Evolutionary conservation across 1,140 invertebrate genomes (phyloP).

Genomic region (Drosophila persimilis): DNA sequence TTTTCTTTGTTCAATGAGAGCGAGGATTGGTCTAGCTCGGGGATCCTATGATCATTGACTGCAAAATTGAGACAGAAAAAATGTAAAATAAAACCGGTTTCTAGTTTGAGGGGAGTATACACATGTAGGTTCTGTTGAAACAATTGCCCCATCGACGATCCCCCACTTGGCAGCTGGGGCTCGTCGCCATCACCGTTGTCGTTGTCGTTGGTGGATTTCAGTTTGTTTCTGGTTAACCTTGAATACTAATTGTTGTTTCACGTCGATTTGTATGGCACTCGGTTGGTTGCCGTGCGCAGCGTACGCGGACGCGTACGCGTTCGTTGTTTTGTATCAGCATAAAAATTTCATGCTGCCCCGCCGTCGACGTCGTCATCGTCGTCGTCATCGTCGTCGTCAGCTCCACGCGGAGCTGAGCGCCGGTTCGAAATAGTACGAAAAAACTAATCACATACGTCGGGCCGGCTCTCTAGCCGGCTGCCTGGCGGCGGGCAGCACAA

Average conservation of each 20-base stretch:
- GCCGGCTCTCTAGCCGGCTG: constrained; percentile 67
- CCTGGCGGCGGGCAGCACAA: constrained; percentile 27
- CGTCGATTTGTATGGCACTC: constrained; percentile 73
- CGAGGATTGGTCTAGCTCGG: no score
- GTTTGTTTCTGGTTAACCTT: constrained; percentile 78
- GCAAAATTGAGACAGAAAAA: constrained; percentile 1
- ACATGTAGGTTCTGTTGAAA: constrained; percentile 28
- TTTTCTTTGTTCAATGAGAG: no score
- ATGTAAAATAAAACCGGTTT: constrained; percentile 24
- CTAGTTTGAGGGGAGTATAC: constrained; percentile 45
- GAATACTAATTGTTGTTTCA: constrained; percentile 80
- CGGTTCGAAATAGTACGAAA: constrained; percentile 81
- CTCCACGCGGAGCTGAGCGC: constrained; percentile 51
- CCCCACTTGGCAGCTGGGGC: constrained; percentile 49
- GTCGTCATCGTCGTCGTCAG: constrained; percentile 11
- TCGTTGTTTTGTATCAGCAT: constrained; percentile 64
- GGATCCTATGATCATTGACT: no score
- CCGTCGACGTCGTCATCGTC: constrained; percentile 9
- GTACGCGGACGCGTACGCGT: constrained; percentile 20
- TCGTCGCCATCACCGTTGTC: not conserved
- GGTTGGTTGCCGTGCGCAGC: constrained; percentile 36
- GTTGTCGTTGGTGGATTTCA: constrained; percentile 21
- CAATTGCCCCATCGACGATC: constrained; percentile 51
- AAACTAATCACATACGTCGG: constrained; percentile 74
- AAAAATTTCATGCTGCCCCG: constrained; percentile 67